phyloP scores from a whole-genome alignment of 1,140 invertebrate species.

The Rhizoglyphus robini region DNA sequence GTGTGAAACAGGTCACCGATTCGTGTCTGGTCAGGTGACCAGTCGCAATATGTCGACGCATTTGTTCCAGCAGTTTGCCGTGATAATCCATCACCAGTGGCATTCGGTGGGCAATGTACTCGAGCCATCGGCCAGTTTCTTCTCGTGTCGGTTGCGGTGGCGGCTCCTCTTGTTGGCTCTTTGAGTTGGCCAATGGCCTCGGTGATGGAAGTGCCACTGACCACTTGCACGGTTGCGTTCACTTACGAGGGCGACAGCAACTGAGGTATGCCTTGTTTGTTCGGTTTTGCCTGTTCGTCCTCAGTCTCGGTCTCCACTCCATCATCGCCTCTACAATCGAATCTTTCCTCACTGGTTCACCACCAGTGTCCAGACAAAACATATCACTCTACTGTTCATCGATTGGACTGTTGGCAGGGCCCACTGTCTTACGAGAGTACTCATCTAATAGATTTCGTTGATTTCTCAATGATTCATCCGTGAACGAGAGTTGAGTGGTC shows the following conservation, averaged over 20 bases:
- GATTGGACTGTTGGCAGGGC: neutral
- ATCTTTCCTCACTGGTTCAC: neutral
- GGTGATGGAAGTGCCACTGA: neutral
- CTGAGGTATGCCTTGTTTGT: too few relatives aligned
- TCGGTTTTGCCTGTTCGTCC: too few relatives aligned
- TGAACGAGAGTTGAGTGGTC: neutral
- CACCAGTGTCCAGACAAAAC: neutral
- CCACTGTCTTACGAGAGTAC: neutral
- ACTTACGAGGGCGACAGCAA: neutral
- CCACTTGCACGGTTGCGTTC: neutral
- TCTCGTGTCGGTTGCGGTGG: neutral
- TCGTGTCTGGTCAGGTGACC: constrained; percentile 63
- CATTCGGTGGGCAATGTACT: constrained; percentile 45
- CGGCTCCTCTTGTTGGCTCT: neutral
- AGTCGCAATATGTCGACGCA: constrained; percentile 64
- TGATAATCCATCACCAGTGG: constrained; percentile 80
- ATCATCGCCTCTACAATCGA: too few relatives aligned
- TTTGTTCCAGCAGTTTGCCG: constrained; percentile 66
- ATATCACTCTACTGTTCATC: neutral
- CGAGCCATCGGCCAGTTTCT: constrained; percentile 27
- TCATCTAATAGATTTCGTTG: constrained; percentile 4
- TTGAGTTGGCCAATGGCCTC: constrained; percentile 1
- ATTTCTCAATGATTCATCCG: constrained; percentile 1
- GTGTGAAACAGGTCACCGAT: constrained; percentile 69
- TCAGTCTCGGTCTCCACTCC: too few relatives aligned